These are phyloP conservation scores for Cryptophagus acutangulus DNA, from an alignment of 2,888 invertebrate genomes.

Conservation along the genomic window DNA sequence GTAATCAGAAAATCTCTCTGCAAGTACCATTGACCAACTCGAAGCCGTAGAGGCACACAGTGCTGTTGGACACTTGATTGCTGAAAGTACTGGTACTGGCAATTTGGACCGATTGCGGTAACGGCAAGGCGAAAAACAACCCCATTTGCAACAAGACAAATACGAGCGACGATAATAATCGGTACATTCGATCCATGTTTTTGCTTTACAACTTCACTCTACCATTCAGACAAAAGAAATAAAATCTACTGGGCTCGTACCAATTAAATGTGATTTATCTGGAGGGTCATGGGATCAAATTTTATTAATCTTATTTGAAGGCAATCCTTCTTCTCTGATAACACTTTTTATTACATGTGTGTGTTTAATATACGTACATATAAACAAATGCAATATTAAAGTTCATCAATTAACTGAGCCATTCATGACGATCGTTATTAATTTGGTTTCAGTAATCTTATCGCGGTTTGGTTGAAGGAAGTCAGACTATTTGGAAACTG, in stretches of 20 bases:
- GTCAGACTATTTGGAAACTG: too few relatives aligned
- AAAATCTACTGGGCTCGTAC: conserved; percentile 15
- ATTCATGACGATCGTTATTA: too few relatives aligned
- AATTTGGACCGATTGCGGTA: too few relatives aligned
- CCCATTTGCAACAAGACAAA: conserved; percentile 16
- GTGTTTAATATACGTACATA: conserved; percentile 3
- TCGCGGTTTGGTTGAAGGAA: too few relatives aligned
- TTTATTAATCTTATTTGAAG: conserved; percentile 20
- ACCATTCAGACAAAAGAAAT: conserved; percentile 19
- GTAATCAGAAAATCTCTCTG: conserved; percentile 28
- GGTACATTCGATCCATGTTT: too few relatives aligned
- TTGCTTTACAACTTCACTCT: conserved; percentile 18
- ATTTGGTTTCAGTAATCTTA: too few relatives aligned
- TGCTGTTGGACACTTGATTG: conserved; percentile 5
- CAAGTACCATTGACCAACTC: conserved; percentile 27
- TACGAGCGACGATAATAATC: conserved; percentile 15
- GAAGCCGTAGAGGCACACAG: conserved; percentile 27
- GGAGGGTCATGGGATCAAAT: conserved; percentile 20
- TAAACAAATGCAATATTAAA: conserved; percentile 6
- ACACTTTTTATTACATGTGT: conserved; percentile 14
- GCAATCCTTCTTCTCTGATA: conserved; percentile 19
- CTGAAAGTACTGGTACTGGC: conserved; percentile 6
- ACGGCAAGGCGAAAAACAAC: conserved; percentile 11
- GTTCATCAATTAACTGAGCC: too few relatives aligned
- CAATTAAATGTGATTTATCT: conserved; percentile 19